phyloP scores from a whole-genome alignment of 2,113 vertebrate genomes.

The Stegostoma tigrinum region DNA sequence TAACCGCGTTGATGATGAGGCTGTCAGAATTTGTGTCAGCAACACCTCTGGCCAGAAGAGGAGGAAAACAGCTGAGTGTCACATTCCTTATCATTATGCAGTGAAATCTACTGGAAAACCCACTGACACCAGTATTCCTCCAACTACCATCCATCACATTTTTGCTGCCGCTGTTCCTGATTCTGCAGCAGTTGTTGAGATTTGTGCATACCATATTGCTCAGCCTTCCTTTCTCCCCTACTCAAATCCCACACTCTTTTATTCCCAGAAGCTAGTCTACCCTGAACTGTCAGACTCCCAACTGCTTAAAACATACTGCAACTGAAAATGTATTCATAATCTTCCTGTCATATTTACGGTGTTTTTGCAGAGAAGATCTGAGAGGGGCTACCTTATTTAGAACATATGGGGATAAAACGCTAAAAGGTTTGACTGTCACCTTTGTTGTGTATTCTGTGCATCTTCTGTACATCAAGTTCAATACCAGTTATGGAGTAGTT shows the following conservation, averaged over 20 bases:
- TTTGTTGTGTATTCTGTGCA: no score
- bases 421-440: no score
- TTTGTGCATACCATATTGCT: not conserved
- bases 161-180: not conserved
- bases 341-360: no score
- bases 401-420: no score
- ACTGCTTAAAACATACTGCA: no score
- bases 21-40: not conserved
- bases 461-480: no score
- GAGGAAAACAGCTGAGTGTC: not conserved
- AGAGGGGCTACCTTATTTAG: no score
- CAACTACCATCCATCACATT: not conserved
- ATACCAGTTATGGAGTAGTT: no score
- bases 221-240: not conserved
- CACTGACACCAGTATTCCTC: not conserved
- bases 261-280: not conserved
- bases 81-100: not conserved
- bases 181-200: not conserved
- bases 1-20: not conserved
- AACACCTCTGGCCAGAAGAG: not conserved
- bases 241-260: not conserved
- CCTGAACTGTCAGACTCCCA: not conserved
- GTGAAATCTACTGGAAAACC: not conserved
- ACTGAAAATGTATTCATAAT: no score
- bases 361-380: no score